These are phyloP conservation scores for Procambarus virginalis DNA, from an alignment of 1,140 invertebrate genomes.

Conservation along the genomic window DNA sequence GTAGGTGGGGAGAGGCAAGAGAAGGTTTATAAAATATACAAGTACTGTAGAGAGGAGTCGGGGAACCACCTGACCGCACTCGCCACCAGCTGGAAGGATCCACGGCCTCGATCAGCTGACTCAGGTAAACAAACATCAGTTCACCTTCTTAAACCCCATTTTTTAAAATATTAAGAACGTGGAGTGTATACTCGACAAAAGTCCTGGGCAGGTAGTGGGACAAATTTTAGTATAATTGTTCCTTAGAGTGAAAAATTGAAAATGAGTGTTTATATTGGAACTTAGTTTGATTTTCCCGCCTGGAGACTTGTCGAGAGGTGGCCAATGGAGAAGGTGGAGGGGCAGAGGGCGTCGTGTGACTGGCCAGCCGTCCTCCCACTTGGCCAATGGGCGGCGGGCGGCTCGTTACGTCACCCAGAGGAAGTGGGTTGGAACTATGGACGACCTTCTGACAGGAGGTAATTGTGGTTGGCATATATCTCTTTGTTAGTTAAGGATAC, in stretches of 20 bases:
- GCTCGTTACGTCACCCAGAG: background rate
- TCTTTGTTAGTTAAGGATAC: too few relatives aligned
- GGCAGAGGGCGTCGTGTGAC: background rate
- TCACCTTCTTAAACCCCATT: background rate
- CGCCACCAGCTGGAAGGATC: too few relatives aligned
- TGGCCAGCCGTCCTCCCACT: background rate
- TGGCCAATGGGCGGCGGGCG: background rate
- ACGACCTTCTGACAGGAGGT: slow-evolving; percentile 52
- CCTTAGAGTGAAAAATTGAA: background rate
- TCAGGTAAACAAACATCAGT: background rate
- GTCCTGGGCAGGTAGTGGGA: background rate
- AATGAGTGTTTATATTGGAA: background rate
- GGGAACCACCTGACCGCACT: too few relatives aligned
- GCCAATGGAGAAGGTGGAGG: background rate
- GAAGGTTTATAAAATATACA: too few relatives aligned
- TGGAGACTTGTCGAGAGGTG: background rate
- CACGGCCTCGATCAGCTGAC: background rate
- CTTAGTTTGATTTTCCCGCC: background rate
- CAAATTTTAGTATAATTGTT: background rate
- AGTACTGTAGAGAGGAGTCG: too few relatives aligned
- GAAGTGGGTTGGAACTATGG: slow-evolving; percentile 39
- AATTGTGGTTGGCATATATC: background rate
- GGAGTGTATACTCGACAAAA: background rate
- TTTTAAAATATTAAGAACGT: background rate
- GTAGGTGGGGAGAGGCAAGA: too few relatives aligned